These are phyloP conservation scores for Notoglanidium macrostoma DNA, from an alignment of 2,797 vertebrate species.

Conservation along the genomic window DNA sequence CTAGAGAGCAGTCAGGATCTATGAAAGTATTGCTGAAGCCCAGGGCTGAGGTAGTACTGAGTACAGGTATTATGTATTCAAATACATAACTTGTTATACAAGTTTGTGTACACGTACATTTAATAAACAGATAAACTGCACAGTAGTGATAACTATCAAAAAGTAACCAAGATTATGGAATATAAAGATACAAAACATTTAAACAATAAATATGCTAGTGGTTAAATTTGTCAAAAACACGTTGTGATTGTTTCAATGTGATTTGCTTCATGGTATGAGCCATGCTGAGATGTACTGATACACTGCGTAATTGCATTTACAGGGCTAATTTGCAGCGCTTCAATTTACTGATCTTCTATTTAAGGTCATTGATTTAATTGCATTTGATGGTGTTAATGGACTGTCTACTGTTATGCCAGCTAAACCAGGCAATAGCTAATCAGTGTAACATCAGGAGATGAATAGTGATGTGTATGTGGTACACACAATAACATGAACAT, in stretches of 20 bases:
- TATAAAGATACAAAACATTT: background rate
- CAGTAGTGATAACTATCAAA: background rate
- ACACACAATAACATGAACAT: background rate
- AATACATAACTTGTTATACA: background rate
- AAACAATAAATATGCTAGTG: background rate
- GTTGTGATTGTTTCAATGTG: background rate
- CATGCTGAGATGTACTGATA: slow-evolving; percentile 3
- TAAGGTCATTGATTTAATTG: slow-evolving; percentile 50
- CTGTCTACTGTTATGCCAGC: slow-evolving; percentile 40
- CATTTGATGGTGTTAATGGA: slow-evolving; percentile 42
- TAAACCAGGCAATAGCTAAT: slow-evolving; percentile 33
- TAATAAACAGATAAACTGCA: background rate
- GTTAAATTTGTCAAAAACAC: background rate
- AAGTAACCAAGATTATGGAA: background rate
- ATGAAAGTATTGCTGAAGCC: background rate
- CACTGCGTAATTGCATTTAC: slow-evolving; percentile 44
- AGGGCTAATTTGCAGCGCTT: slow-evolving; percentile 52
- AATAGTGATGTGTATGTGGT: background rate
- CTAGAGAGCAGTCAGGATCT: slow-evolving; percentile 9
- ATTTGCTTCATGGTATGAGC: slow-evolving; percentile 1
- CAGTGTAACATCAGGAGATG: slow-evolving; percentile 2
- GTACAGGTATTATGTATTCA: background rate
- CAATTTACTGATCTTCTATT: slow-evolving; percentile 54
- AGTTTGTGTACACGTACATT: background rate
- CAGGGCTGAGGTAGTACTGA: too few relatives aligned